Base-by-base conservation (phyloP, 2,888 invertebrate species). In the Ethmia dodecea region DNA sequence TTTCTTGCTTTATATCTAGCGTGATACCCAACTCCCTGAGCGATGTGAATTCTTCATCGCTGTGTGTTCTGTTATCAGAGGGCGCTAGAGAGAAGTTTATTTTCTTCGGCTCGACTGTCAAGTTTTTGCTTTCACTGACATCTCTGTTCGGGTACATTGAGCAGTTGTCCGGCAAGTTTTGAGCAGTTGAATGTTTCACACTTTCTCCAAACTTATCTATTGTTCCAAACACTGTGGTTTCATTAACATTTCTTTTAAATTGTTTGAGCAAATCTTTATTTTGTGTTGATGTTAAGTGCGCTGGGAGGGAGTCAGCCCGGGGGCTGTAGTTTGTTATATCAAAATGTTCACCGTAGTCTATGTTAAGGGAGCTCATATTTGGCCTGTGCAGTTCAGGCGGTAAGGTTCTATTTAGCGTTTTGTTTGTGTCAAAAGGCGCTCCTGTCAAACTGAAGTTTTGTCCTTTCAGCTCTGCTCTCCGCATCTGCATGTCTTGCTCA, bases 401-500 rank as follows among this genome's bases (percentile, higher is more conserved):
- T 33, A 76, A 42, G 0, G 83, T 83, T 39, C 55, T 72, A 32
- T 80, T 77, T 0, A 65, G 35, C 8, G 62, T 52, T 36, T 63
- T 69, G 28, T 60, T 55, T 5, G 42, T 50, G 5, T 64, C 66
- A 4, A 60, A 61, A 2, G 60, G 72, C 6, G 60, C 57, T 5
- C 55, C 71, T 0, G 59, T 46, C 2, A 74, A 35, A 40, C 65
- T 79, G 3, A 57, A 42, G 26, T 77, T 76, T 0, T 74, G 76
- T 1, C 59, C 60, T 47, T 67, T 75, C 5, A 77, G 45, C 37
- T 88, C 89, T 0, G 87, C 86, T 37, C 76, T 67, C 4, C 89
- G 75, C 64, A 88, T 88, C 36, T 89, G 83, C 33, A 80, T 55
- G 55, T 91, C 91, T 31, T 89, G 88, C 48, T 92, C 92, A 42